Evolutionary conservation across 2,888 invertebrate genomes (phyloP).

Genomic region (Amaurobius ferox): DNA sequence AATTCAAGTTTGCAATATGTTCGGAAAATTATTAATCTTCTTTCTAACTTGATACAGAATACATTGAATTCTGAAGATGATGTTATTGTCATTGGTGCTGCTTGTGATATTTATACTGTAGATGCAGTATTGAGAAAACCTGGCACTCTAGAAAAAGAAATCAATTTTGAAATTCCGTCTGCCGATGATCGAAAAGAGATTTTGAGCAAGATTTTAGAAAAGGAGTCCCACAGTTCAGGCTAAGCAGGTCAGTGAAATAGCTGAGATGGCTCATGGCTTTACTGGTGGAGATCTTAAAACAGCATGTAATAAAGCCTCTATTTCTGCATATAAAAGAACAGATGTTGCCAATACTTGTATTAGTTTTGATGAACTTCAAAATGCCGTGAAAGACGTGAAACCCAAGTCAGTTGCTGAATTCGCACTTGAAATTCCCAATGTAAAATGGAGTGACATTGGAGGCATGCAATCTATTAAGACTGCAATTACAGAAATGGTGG

Average conservation of each 20-base stretch:
- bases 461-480: slow-evolving; percentile 91
- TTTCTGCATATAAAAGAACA: background rate
- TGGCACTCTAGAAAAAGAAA: slow-evolving; percentile 25
- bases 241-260: slow-evolving; percentile 21
- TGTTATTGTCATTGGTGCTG: slow-evolving; percentile 27
- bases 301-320: slow-evolving; percentile 79
- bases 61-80: background rate
- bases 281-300: slow-evolving; percentile 30
- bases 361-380: slow-evolving; percentile 75
- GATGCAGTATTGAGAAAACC: slow-evolving; percentile 23
- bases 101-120: slow-evolving; percentile 9
- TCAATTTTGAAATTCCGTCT: slow-evolving; percentile 26
- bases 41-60: background rate
- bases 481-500: slow-evolving; percentile 91
- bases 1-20: slow-evolving; percentile 75
- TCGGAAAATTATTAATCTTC: background rate
- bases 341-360: slow-evolving; percentile 16
- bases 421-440: slow-evolving; percentile 89
- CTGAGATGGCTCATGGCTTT: slow-evolving; percentile 44
- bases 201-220: slow-evolving; percentile 10
- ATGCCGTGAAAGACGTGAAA: slow-evolving; percentile 80
- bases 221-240: background rate
- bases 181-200: slow-evolving; percentile 16
- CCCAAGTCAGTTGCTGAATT: slow-evolving; percentile 95
- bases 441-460: slow-evolving; percentile 93